These are phyloP conservation scores for Pseudococcus jackbeardsleyi DNA, from an alignment of 2,888 invertebrate genomes.

Conservation along the genomic window DNA sequence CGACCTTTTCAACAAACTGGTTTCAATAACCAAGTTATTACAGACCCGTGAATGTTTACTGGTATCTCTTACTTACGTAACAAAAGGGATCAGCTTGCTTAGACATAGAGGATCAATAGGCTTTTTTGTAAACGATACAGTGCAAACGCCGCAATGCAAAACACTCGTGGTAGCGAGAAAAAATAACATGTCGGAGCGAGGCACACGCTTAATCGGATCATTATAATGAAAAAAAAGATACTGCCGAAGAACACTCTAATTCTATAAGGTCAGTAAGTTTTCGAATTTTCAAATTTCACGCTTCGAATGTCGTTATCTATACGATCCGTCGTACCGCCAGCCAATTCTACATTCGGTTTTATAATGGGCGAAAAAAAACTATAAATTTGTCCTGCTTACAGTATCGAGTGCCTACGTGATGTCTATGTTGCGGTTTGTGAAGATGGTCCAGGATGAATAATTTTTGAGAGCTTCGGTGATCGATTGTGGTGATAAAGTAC, in stretches of 20 bases:
- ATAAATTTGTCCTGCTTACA: background rate
- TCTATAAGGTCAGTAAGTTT: slow-evolving; percentile 45
- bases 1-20: slow-evolving; percentile 51
- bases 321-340: background rate
- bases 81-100: slow-evolving; percentile 44
- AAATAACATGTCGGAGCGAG: slow-evolving; percentile 43
- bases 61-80: slow-evolving; percentile 54
- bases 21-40: slow-evolving; percentile 50
- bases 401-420: background rate
- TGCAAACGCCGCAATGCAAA: slow-evolving; percentile 6
- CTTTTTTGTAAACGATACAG: slow-evolving; percentile 35
- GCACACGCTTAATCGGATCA: slow-evolving; percentile 52
- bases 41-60: slow-evolving; percentile 35
- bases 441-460: background rate
- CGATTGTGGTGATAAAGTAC: slow-evolving; percentile 9
- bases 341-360: background rate
- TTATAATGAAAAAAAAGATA: slow-evolving; percentile 56
- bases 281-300: slow-evolving; percentile 45
- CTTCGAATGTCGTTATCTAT: background rate
- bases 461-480: background rate
- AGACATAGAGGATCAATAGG: slow-evolving; percentile 23
- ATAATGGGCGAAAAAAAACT: background rate
- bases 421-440: background rate
- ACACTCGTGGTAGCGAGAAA: slow-evolving; percentile 25
- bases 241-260: slow-evolving; percentile 23